These are phyloP conservation scores for Cerastis leucographa DNA, from an alignment of 2,888 invertebrate species.

Conservation along the genomic window DNA sequence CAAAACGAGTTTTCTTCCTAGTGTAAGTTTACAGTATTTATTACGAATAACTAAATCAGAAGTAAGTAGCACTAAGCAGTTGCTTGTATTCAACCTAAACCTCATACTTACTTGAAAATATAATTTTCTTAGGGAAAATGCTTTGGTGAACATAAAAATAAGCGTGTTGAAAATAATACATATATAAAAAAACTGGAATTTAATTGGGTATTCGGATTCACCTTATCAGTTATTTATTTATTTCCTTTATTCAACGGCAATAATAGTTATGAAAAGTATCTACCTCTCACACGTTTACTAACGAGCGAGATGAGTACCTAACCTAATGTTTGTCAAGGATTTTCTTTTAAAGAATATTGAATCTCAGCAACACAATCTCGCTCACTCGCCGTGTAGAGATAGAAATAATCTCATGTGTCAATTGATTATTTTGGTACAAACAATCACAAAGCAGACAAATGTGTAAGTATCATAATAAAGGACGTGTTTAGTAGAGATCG, in stretches of 20 bases:
- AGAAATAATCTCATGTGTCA: conserved; percentile 18
- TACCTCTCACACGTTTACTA: conserved; percentile 7
- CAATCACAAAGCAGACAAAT: conserved; percentile 35
- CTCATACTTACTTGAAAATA: neutral
- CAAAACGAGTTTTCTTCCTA: conserved; percentile 66
- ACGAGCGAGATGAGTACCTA: conserved; percentile 3
- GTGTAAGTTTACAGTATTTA: conserved; percentile 60
- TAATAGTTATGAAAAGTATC: neutral
- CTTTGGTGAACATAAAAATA: neutral
- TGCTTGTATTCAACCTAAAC: conserved; percentile 11
- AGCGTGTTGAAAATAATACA: conserved; percentile 5
- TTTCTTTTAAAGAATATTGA: neutral
- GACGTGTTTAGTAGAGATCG: conserved; percentile 63
- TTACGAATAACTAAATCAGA: conserved; percentile 10
- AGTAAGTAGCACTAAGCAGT: neutral
- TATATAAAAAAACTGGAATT: neutral
- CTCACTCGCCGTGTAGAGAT: conserved; percentile 19
- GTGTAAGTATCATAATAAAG: conserved; percentile 23
- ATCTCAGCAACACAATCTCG: neutral
- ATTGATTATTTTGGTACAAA: conserved; percentile 50
- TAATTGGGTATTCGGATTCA: neutral
- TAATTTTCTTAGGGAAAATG: conserved; percentile 3
- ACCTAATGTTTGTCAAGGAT: conserved; percentile 14
- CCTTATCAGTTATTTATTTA: neutral
- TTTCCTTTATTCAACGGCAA: neutral